Base-by-base conservation (phyloP, 2,888 invertebrate species). In the Cantharis nigra region DNA sequence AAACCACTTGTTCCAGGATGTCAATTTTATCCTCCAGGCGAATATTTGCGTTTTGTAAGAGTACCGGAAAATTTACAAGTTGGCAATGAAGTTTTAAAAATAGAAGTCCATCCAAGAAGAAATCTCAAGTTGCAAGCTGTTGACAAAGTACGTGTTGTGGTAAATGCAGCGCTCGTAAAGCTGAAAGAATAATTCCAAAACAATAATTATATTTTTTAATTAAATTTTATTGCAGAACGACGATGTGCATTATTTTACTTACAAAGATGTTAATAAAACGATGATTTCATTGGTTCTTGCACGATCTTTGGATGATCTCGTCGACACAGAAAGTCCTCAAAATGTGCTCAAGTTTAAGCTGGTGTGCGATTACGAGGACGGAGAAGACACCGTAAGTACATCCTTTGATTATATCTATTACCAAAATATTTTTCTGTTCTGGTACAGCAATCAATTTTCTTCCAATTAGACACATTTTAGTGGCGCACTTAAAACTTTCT, bases 31-130 rank as follows among this genome's bases (percentile, higher is more conserved):
- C 95, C 96, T 9, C 90, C 92, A 2, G 94, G 94, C 49, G 96
- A 96, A 87, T 96, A 96, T 84, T 90, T 96, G 80, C 92, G 95
- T 83, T 96, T 96, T 85, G 95, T 96, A 77, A 91, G 96, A 82
- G 93, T 96, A 81, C 95, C 96, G 7, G 96, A 96, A 87, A 95
- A 95, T 87, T 89, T 95, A 7, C 90, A 90, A 77, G 92, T 95
- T 1, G 96, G 96, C 11, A 93, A 93, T 73, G 95, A 96, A 87
- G 93, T 96, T 11, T 89, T 96, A 26, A 91, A 91, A 80, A 90
- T 96, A 7, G 94, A 96, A 89, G 96, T 96, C n/a, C 94, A 95
- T 90, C 96, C 96, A 7, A 92, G 95, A 87, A 92, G 92, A 81
- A 94, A 93, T 86, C 89, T 95, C 71, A 91, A 91, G 78, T 89